Evolutionary conservation across 1,140 invertebrate species (phyloP), one percentile per base, ranked within the genome.

Genomic region (Neodiprion fabricii): DNA sequence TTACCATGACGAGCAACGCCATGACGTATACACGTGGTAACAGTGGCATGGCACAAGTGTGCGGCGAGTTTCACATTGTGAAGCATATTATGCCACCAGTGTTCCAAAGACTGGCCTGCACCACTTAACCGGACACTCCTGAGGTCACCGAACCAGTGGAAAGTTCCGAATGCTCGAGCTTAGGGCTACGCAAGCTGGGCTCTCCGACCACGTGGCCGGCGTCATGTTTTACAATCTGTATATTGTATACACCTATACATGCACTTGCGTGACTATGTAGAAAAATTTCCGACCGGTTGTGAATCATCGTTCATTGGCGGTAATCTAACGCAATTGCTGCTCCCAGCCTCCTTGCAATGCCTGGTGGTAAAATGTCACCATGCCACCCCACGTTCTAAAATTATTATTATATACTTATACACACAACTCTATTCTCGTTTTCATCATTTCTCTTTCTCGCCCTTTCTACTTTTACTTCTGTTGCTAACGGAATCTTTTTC

Each of bases 261-360:
- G 28, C 53, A n/a, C 53, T 61, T n/a, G n/a, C 53, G 7, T n/a
- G 53, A 61, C 53, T 12, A 0, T 17, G 53, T 14, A 17, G n/a
- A 61, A 61, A 61, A 61, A 61, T 61, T 61, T 61, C 53, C 53
- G 4, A 61, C 53, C 53, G 53, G 53, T 61, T 17, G 53, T 61
- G 53, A 61, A 61, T 61, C 53, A 61, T 61, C 53, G 53, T 61
- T 61, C 53, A 61, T 61, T 61, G 53, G 53, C n/a, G 53, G 53
- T 61, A 61, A 61, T 61, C 11, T 61, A 17, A 17, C 53, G 53
- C 53, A 61, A 61, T 61, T 61, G n/a, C 53, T 61, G 11, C 53
- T 61, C 53, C 53, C 53, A 61, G 53, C n/a, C 53, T 61, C 53
- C n/a, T 61, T 61, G 53, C 11, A 40, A 40, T 40, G 3, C 53